Percentiles rank a stretch among this genome's conserved stretches.
Evolutionary conservation across 2,113 vertebrate species (phyloP).

Genomic region (Castor canadensis): DNA sequence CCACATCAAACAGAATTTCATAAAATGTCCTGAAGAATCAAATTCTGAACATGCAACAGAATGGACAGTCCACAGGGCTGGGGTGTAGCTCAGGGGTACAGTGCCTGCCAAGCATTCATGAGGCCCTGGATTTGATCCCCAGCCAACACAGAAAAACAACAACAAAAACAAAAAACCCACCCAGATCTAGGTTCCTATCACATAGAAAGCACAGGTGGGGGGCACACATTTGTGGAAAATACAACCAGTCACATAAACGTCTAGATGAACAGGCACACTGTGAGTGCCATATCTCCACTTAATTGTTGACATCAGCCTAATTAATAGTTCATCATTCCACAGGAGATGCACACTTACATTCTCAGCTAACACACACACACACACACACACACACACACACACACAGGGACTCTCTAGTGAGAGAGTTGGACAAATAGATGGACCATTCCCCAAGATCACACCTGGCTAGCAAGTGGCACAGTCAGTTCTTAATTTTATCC

Average conservation of each 20-base stretch:
- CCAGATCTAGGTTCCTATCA: neutral
- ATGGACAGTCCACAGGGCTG: neutral
- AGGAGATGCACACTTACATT: rapidly evolving
- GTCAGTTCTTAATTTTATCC: neutral
- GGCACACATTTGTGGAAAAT: neutral
- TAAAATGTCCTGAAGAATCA: neutral
- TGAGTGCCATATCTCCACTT: neutral
- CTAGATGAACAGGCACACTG: rapidly evolving
- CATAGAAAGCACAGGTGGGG: neutral
- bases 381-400: too few relatives aligned
- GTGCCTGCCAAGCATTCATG: neutral
- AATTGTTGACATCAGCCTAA: rapidly evolving
- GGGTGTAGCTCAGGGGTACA: neutral
- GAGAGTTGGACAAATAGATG: neutral
- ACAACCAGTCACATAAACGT: neutral
- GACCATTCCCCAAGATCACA: neutral
- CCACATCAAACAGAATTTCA: neutral
- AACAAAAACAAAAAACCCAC: too few relatives aligned
- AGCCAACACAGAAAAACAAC: neutral
- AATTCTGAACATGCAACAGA: neutral
- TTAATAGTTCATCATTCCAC: neutral
- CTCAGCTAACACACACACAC: neutral
- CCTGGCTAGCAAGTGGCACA: neutral
- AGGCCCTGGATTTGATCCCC: neutral
- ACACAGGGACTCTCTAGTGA: neutral